Evolutionary conservation across 2,888 invertebrate genomes (phyloP), one percentile per base, ranked within the genome.

Genomic region (Idaea straminata): DNA sequence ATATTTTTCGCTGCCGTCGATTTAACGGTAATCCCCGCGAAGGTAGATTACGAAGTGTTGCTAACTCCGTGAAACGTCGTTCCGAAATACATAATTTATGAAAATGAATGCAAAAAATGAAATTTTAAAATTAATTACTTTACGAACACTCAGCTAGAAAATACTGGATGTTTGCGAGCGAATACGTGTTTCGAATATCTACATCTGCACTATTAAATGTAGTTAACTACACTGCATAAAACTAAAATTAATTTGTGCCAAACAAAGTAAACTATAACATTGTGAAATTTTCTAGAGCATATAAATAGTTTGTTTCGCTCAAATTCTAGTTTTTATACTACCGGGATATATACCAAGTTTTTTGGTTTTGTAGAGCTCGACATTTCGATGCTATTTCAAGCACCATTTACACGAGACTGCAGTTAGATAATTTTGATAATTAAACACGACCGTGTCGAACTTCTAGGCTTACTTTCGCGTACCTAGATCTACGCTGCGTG

Each of bases 1-100:
- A 87, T 87, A 88, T 89, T 88, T 89, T 87, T 88, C 82, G 83
- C 84, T 79, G 81, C 84, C 82, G 85, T 83, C 84, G 85, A 86
- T 87, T 87, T 84, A 76, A 78, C 85, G 84, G 82, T 88, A 88
- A 90, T 88, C 89, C 86, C 73, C 78, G 80, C 84, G 81, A 84
- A 88, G 86, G 88, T 87, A 83, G 87, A 87, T 88, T 89, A 87
- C 83, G 80, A 80, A 86, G 84, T 85, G 85, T 83, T 83, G 78
- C 83, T 82, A 84, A 83, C 84, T 84, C 78, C 76, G 78, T 77
- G 81, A 85, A 82, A 83, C 75, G 77, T 78, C 74, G 77, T 74
- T 74, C 77, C 74, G 75, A 81, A 79, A 80, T 81, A 75, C 79
- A 81, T 84, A 79, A 80, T 84, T 81, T 75, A 78, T 64, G 71